Percentiles rank a stretch among this genome's conserved stretches.
Evolutionary conservation across 1,140 invertebrate species (phyloP).

Genomic region (Sycophaga agraensis): DNA sequence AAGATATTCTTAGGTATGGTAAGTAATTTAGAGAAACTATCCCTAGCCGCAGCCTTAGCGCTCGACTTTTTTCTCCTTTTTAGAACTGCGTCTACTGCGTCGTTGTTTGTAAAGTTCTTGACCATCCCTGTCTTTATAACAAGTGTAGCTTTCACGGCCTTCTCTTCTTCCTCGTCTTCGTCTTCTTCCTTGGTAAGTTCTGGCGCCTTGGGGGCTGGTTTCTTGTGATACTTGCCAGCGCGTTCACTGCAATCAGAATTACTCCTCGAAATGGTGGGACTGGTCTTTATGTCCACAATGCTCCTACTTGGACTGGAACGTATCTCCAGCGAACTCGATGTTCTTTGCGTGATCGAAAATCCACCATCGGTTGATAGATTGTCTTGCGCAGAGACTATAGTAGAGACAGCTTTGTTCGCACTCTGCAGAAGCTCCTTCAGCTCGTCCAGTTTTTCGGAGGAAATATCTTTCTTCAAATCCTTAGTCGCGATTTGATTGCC

Average conservation of each 20-base stretch:
- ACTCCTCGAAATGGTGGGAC: conserved; percentile 32
- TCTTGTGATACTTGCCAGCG: conserved; percentile 54
- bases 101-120: conserved; percentile 42
- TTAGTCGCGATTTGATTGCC: background rate
- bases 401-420: conserved; percentile 40
- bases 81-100: conserved; percentile 17
- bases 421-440: conserved; percentile 42
- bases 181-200: background rate
- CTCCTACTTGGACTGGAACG: no score
- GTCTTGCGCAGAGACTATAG: conserved; percentile 26
- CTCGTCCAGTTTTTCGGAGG: conserved; percentile 43
- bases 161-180: conserved; percentile 33
- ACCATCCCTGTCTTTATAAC: conserved; percentile 51
- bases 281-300: no score
- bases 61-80: conserved; percentile 27
- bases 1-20: conserved; percentile 52
- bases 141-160: conserved; percentile 48
- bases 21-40: conserved; percentile 47
- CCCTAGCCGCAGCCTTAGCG: conserved; percentile 35
- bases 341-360: background rate
- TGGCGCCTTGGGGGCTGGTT: conserved; percentile 48
- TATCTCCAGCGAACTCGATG: conserved; percentile 12
- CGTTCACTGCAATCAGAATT: conserved; percentile 37
- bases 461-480: conserved; percentile 34
- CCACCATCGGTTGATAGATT: background rate